phyloP scores from a whole-genome alignment of 1,140 invertebrate species.

The Prorops nasuta region DNA sequence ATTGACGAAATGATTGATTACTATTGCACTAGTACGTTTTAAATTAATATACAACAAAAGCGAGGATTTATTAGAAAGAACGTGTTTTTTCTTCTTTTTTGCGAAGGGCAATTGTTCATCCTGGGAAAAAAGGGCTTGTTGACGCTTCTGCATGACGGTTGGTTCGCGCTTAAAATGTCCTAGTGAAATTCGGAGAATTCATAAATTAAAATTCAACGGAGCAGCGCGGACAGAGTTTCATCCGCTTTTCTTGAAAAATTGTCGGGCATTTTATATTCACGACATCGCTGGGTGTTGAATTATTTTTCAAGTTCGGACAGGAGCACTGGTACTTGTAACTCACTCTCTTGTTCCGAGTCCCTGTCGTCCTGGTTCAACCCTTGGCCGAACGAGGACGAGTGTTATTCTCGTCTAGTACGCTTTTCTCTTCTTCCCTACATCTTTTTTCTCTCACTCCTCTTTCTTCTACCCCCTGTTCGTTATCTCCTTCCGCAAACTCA shows the following conservation, averaged over 20 bases:
- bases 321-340: slow-evolving; percentile 1
- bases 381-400: not conserved
- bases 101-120: no score
- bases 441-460: not conserved
- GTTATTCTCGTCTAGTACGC: not conserved
- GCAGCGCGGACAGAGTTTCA: no score
- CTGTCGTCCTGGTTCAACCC: slow-evolving; percentile 17
- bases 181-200: slow-evolving; percentile 16
- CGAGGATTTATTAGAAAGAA: no score
- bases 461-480: not conserved
- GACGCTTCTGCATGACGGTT: no score
- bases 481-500: no score
- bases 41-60: no score
- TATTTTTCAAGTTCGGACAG: slow-evolving; percentile 32
- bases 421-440: slow-evolving; percentile 4
- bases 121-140: no score
- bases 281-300: slow-evolving; percentile 28
- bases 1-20: no score
- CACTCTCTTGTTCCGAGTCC: slow-evolving; percentile 14
- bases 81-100: no score
- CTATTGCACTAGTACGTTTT: no score
- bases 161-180: no score
- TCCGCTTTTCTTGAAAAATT: no score
- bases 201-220: slow-evolving; percentile 16
- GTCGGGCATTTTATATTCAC: slow-evolving; percentile 25